Evolutionary conservation across 2,797 vertebrate genomes (phyloP).

Genomic region (Chaetodon trifasciatus): DNA sequence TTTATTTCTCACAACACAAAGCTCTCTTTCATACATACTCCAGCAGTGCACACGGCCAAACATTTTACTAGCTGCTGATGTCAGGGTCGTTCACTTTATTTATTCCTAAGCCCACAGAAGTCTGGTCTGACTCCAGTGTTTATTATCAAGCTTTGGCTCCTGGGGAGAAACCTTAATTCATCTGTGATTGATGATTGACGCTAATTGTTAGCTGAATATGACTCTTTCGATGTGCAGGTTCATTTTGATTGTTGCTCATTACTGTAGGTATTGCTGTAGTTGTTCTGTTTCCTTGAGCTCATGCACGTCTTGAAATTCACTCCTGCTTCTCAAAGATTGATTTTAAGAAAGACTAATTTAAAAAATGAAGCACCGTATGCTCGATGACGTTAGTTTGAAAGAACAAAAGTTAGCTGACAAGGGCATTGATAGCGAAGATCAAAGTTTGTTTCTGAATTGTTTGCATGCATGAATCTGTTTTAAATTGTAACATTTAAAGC

Average conservation of each 20-base stretch:
- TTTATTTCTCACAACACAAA: constrained; percentile 77
- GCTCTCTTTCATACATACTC: constrained; percentile 74
- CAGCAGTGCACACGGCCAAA: constrained; percentile 58
- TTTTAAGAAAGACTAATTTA: constrained; percentile 43
- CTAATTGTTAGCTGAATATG: constrained; percentile 60
- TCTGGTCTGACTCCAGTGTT: constrained; percentile 73
- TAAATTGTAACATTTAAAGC: constrained; percentile 35
- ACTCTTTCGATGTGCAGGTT: constrained; percentile 53
- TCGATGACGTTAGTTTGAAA: constrained; percentile 16
- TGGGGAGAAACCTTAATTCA: constrained; percentile 66
- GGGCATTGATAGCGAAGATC: constrained; percentile 26
- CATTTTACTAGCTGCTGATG: constrained; percentile 77
- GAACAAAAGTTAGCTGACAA: constrained; percentile 27
- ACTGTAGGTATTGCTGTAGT: constrained; percentile 43
- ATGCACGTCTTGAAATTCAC: constrained; percentile 33
- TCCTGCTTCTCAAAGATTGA: constrained; percentile 52
- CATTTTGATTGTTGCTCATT: constrained; percentile 47
- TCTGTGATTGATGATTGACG: constrained; percentile 61
- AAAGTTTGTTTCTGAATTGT: constrained; percentile 41
- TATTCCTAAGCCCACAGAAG: constrained; percentile 75
- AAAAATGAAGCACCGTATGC: background rate
- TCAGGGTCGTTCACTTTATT: constrained; percentile 77
- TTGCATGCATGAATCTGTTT: constrained; percentile 53
- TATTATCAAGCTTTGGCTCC: constrained; percentile 67
- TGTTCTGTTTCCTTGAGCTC: constrained; percentile 48